Percentiles rank a stretch among this genome's conserved stretches.
phyloP scores from a whole-genome alignment of 2,797 vertebrate species.

The Anolis apletophallus region DNA sequence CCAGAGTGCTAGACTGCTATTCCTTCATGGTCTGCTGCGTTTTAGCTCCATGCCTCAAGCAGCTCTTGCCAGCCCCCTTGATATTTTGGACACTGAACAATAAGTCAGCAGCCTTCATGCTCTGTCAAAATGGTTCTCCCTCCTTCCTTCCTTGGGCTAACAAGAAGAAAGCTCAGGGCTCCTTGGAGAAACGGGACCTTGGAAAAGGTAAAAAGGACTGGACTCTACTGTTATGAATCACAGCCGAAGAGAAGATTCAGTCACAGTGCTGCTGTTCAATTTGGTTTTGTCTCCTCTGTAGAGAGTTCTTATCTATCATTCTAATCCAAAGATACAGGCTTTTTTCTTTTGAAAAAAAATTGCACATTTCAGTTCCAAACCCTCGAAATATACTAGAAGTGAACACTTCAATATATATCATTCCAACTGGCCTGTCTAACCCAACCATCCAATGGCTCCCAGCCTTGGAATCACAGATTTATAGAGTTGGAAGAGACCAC shows the following conservation, averaged over 20 bases:
- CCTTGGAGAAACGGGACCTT: fast-evolving
- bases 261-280: not conserved
- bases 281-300: not conserved
- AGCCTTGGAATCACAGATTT: too few species aligned
- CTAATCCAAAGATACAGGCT: not conserved
- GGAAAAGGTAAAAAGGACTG: not conserved
- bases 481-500: too few species aligned
- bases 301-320: not conserved
- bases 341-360: not conserved
- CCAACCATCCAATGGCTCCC: too few species aligned
- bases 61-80: conserved; percentile 43
- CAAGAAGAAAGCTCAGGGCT: not conserved
- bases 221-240: not conserved
- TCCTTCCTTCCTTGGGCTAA: not conserved
- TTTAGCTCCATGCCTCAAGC: conserved; percentile 40
- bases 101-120: fast-evolving
- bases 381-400: not conserved
- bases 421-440: too few species aligned
- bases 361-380: not conserved
- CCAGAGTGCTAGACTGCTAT: conserved; percentile 16
- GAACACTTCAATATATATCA: not conserved
- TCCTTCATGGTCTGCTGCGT: conserved; percentile 19
- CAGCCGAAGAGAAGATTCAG: not conserved
- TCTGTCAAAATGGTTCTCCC: not conserved
- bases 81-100: conserved; percentile 43